A percentile compares a stretch with the other conserved stretches of the same genome.
These are phyloP conservation scores for Scylla paramamosain DNA, from an alignment of 1,140 invertebrate genomes.

Conservation along the genomic window DNA sequence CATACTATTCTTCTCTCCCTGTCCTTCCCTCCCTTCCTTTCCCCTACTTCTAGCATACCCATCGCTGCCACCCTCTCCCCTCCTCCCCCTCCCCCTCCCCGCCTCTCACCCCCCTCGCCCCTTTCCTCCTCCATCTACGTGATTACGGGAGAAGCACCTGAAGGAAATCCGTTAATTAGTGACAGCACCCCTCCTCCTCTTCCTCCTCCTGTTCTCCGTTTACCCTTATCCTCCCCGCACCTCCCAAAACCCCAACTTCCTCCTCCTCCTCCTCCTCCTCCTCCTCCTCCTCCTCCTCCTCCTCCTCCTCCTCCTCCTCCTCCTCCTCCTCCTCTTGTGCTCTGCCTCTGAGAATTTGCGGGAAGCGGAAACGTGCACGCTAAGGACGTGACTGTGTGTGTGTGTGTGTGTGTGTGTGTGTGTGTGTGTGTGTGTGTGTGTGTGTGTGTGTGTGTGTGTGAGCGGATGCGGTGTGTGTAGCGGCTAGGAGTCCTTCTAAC, in stretches of 20 bases:
- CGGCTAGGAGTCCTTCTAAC: neutral
- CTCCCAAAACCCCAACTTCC: neutral
- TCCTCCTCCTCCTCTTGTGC: neutral
- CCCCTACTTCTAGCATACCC: neutral
- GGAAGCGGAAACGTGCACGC: neutral
- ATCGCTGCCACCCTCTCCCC: neutral
- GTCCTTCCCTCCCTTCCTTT: neutral
- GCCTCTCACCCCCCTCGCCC: neutral
- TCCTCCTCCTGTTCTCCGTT: neutral
- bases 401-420: neutral
- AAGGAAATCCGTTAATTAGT: constrained; percentile 23
- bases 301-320: neutral
- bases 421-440: neutral
- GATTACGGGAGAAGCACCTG: neutral
- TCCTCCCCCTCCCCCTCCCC: neutral
- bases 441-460: neutral
- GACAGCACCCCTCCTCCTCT: neutral
- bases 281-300: constrained; percentile 17
- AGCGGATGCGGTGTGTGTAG: neutral
- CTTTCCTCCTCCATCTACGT: neutral
- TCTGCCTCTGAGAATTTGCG: neutral
- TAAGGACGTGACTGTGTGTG: constrained; percentile 4
- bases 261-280: too few species aligned
- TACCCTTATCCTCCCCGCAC: neutral
- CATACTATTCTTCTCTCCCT: neutral